Evolutionary conservation across 2,797 vertebrate genomes (phyloP), one percentile per base, ranked within the genome.

Genomic region (Eidolon dupreanum): DNA sequence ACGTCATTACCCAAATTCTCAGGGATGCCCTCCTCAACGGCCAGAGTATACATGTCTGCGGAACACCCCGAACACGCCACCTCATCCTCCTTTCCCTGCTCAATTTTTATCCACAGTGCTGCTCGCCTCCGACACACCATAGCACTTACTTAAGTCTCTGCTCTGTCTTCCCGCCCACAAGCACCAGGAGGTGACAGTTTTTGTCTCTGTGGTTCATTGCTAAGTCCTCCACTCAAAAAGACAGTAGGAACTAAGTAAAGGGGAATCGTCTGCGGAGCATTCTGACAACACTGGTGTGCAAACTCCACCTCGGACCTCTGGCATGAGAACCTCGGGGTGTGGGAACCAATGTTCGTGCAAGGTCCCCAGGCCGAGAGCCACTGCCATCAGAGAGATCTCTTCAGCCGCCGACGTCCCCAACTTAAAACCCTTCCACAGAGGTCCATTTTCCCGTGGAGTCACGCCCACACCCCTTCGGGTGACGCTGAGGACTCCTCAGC

Each of bases 31-130:
- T 26, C 59, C 20, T 78, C 53, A 33, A 24, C 73, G 31, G 0
- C 55, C 41, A n/a, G 0, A 20, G 17, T 15, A 12, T 1, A 12
- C 17, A 0, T 13, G 24, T 8, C 26, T 46, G 19, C 10, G 1
- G 13, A 51, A 4, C 46, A 6, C 4, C 38, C 65, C 15, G 2
- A 33, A 16, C 4, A 41, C 31, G 17, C 36, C n/a, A 8, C 51
- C 33, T 82, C 20, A 4, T 4, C 55, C 36, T 71, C 16, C 59
- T 28, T 26, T 13, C 33, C 57, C 7, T 3, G 28, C n/a, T 49
- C 31, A 6, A 26, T 19, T 36, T 33, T 36, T 71, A 36, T 24
- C 36, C 43, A 13, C 4, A 10, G 24, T 12, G 12, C 26, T 0
- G 12, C 28, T 28, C 41, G 22, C 36, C 53, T n/a, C 57, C 36